These are phyloP conservation scores for Oophaga pumilio DNA, from an alignment of 2,113 vertebrate species.

Conservation along the genomic window DNA sequence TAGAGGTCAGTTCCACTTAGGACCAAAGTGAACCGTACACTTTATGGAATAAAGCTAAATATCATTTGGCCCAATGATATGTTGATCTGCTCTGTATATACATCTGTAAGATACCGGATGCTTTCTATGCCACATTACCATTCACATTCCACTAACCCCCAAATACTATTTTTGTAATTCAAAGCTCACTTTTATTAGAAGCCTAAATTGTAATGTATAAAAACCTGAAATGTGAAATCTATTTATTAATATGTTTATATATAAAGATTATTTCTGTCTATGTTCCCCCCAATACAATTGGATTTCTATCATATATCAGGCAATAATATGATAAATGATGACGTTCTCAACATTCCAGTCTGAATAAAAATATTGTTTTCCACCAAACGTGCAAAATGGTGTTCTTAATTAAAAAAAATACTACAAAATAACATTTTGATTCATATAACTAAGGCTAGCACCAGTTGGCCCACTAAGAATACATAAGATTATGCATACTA, in stretches of 20 bases:
- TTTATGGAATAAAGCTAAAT: not conserved
- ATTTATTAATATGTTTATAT: slow-evolving; percentile 49
- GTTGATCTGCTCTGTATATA: not conserved
- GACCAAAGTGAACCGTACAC: slow-evolving; percentile 14
- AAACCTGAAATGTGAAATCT: slow-evolving; percentile 44
- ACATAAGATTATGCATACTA: too few relatives aligned
- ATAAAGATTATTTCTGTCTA: slow-evolving; percentile 30
- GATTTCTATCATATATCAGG: not conserved
- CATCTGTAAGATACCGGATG: not conserved
- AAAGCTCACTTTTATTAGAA: slow-evolving; percentile 9
- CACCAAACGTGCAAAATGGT: not conserved
- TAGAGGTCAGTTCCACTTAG: slow-evolving; percentile 17
- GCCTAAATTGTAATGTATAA: not conserved
- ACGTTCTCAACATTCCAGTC: slow-evolving; percentile 19
- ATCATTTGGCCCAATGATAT: not conserved
- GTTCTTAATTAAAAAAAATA: not conserved
- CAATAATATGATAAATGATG: not conserved
- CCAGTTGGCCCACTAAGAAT: not conserved
- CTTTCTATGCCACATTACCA: not conserved
- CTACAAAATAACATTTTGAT: not conserved
- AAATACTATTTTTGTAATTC: not conserved
- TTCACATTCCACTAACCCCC: not conserved
- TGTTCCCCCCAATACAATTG: not conserved
- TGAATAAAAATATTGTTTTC: slow-evolving; percentile 32
- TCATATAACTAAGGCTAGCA: not conserved